A percentile compares a stretch with the other conserved stretches of the same genome.
These are phyloP conservation scores for Delichon dasypus DNA, from an alignment of 2,797 vertebrate genomes.

Conservation along the genomic window DNA sequence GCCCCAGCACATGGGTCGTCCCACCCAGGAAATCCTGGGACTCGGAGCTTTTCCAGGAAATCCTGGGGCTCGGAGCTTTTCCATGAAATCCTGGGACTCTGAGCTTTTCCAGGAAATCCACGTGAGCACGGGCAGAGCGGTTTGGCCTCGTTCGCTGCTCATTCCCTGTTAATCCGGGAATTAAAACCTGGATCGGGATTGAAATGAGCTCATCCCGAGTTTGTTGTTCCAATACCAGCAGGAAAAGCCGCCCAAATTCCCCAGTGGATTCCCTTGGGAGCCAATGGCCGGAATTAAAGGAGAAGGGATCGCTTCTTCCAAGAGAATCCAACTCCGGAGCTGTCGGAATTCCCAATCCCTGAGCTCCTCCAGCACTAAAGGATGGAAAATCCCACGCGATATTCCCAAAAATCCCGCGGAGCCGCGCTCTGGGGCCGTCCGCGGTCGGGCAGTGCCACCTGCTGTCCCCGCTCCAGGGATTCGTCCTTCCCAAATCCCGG, in stretches of 20 bases:
- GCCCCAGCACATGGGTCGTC: not conserved
- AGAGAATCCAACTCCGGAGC: rapidly evolving
- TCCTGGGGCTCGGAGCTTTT: not conserved
- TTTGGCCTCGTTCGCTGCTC: not conserved
- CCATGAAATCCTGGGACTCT: not conserved
- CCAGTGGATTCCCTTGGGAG: not conserved
- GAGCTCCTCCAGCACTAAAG: not conserved
- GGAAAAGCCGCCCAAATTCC: rapidly evolving
- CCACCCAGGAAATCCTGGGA: not conserved
- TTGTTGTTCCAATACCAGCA: not conserved
- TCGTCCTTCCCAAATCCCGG: not conserved
- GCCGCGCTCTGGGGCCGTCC: not conserved
- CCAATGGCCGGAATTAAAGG: rapidly evolving
- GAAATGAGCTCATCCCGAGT: not conserved
- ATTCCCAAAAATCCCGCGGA: not conserved
- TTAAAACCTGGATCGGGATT: not conserved
- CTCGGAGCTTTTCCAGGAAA: not conserved
- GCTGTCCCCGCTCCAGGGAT: not conserved
- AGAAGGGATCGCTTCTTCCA: too few relatives aligned
- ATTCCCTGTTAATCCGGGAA: not conserved
- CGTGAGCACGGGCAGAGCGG: not conserved
- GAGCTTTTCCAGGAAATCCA: not conserved
- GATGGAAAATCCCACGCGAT: not conserved
- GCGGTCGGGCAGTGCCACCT: conserved; percentile 50
- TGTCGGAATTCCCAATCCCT: not conserved